These are phyloP conservation scores for Chrosomus eos DNA, from an alignment of 2,797 vertebrate genomes.

Conservation along the genomic window DNA sequence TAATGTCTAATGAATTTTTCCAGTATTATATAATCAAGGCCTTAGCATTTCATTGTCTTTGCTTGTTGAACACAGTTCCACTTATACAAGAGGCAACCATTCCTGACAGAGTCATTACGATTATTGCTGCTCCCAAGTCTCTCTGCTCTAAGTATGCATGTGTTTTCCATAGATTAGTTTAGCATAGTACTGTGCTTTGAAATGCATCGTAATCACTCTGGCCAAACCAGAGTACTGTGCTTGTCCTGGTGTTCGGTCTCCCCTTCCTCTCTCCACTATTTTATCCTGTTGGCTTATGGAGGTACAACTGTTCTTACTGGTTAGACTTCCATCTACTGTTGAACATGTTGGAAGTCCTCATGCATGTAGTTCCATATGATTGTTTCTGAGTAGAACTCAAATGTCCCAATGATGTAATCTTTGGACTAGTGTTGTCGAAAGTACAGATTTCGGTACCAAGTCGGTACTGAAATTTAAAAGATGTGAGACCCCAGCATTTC, in stretches of 20 bases:
- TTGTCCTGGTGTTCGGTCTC: neutral
- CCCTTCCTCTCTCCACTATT: neutral
- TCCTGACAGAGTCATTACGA: too few species aligned
- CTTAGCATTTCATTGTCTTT: neutral
- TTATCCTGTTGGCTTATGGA: neutral
- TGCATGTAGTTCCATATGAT: too few species aligned
- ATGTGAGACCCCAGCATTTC: too few species aligned
- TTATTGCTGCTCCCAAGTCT: too few species aligned
- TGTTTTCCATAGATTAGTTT: conserved; percentile 31
- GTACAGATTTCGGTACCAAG: too few species aligned
- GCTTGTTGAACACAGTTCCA: neutral
- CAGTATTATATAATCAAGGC: neutral
- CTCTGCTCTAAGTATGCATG: neutral
- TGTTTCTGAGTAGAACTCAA: neutral
- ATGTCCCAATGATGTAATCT: too few species aligned
- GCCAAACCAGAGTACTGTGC: neutral
- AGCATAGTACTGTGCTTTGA: neutral
- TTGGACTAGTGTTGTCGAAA: too few species aligned
- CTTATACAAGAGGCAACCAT: too few species aligned
- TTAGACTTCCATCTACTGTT: too few species aligned
- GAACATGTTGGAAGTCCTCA: too few species aligned
- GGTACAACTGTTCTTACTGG: neutral
- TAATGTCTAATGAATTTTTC: neutral
- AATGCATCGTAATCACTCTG: too few species aligned
- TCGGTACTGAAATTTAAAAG: too few species aligned